Base-by-base conservation (phyloP, 1,140 invertebrate genomes). In the Gryllus bimaculatus region DNA sequence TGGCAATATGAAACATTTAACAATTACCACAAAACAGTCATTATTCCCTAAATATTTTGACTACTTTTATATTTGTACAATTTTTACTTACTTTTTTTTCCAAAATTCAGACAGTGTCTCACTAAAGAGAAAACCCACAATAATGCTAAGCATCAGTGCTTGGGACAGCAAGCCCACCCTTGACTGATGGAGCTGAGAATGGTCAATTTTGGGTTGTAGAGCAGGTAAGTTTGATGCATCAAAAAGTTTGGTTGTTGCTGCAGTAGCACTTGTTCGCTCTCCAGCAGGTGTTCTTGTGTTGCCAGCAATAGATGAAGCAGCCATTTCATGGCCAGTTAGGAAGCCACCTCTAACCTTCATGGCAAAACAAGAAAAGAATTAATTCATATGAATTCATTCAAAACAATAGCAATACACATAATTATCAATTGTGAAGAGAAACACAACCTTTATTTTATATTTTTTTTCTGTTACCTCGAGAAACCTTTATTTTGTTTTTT, bases 161-260 rank as follows among this genome's bases (percentile, higher is more conserved):
- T 97, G 95, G 80, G 93, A 94, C 73, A 98, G 85, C 75, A 97
- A 89, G 26, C 96, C 96, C 73, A 96, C 87, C 75, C 95, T 88
- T 8, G 95, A 97, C 85, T 97, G 95, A 85, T 96, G 94, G 74
- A 97, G 86, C 84, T 97, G 96, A n/a, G 95, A 96, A 18, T 91
- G 90, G 86, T 96, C 92, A 77, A 95, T 79, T 91, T 84, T 82
- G 81, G 77, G 82, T 81, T 76, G 81, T 1, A 66, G 54, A 76
- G 18, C 79, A 78, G 49, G 81, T 80, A 79, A 79, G 77, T 26
- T 77, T 21, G 48, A 79, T 78, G 48, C 21, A 54, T 78, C 80
- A 73, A 79, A 79, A 47, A 79, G 48, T 7, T 39, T 77, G 20
- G 78, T 20, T 48, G 78, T 21, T 48, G 78, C 78, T 74, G 79